Evolutionary conservation across 2,797 vertebrate species (phyloP).

Genomic region (Melanotaenia pygmaea): DNA sequence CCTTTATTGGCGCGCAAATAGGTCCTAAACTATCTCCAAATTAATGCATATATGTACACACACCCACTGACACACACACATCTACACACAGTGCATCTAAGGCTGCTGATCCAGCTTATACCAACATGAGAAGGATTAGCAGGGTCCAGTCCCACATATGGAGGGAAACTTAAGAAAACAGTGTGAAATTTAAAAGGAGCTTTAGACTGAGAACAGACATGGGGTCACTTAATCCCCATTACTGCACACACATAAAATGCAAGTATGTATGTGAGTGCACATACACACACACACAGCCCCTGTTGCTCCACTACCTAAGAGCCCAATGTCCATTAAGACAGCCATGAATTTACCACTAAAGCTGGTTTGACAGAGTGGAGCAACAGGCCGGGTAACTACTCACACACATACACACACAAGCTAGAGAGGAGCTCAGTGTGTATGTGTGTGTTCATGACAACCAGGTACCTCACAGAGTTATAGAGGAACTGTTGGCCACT

Average conservation of each 20-base stretch:
- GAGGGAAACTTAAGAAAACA: conserved; percentile 69
- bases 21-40: conserved; percentile 54
- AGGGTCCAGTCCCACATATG: conserved; percentile 48
- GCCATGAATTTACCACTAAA: conserved; percentile 79
- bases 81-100: conserved; percentile 28
- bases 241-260: conserved; percentile 66
- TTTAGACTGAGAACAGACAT: conserved; percentile 69
- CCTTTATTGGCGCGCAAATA: conserved; percentile 47
- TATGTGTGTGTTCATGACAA: conserved; percentile 54
- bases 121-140: conserved; percentile 71
- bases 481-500: conserved; percentile 53
- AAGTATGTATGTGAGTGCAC: conserved; percentile 33
- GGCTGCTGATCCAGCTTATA: conserved; percentile 50
- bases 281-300: conserved; percentile 29
- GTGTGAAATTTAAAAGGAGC: conserved; percentile 72
- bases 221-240: conserved; percentile 71
- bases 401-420: conserved; percentile 28
- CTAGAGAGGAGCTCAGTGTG: conserved; percentile 31
- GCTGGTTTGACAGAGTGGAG: conserved; percentile 77
- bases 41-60: conserved; percentile 40
- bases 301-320: conserved; percentile 66
- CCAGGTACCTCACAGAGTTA: conserved; percentile 65
- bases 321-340: conserved; percentile 78
- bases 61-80: conserved; percentile 31
- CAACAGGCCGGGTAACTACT: conserved; percentile 53